Base-by-base conservation (phyloP, 1,140 invertebrate genomes). In the Eupristina koningsbergeri region DNA sequence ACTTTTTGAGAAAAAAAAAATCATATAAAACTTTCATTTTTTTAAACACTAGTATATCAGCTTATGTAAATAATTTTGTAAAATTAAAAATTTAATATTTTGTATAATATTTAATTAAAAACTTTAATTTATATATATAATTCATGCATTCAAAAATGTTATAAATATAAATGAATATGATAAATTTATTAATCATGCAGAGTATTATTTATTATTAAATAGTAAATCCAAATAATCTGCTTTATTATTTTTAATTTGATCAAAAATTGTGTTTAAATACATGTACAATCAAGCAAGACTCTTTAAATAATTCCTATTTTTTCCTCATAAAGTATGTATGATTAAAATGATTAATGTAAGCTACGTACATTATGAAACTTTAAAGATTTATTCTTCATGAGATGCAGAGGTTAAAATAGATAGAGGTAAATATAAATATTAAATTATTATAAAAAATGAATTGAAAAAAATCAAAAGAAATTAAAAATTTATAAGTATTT, bases 341-440 rank as follows among this genome's bases (percentile, higher is more conserved):
- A 80, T n/a, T 29, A 15, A 76, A 80, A 78, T n/a, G 53, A 76
- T 67, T 58, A 50, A 58, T 67, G 74, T n/a, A 80, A 45, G 67
- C 76, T 63, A 31, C 45, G 64, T 67, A 19, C 8, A 47, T 47
- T 80, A 80, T 63, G 80, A 74, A 84, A 84, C 77, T 80, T 84
- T 76, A 31, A 39, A 6, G n/a, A 34, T 26, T 80, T 64, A 80
- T 29, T 80, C 67, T 64, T 58, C 69, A 67, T 61, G 45, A 58
- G n/a, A 61, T 80, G 83, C 78, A 80, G 74, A 76, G 53, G 39
- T 80, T 75, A 75, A 22, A n/a, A n/a, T n/a, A n/a, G n/a, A n/a
- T n/a, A n/a, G n/a, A n/a, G n/a, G n/a, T n/a, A n/a, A n/a, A n/a
- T n/a, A n/a, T n/a, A n/a, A n/a, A n/a, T n/a, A n/a, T n/a, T n/a